A percentile compares a stretch with the other conserved stretches of the same genome.
phyloP scores from a whole-genome alignment of 1,140 invertebrate genomes.

The Panulirus ornatus region DNA sequence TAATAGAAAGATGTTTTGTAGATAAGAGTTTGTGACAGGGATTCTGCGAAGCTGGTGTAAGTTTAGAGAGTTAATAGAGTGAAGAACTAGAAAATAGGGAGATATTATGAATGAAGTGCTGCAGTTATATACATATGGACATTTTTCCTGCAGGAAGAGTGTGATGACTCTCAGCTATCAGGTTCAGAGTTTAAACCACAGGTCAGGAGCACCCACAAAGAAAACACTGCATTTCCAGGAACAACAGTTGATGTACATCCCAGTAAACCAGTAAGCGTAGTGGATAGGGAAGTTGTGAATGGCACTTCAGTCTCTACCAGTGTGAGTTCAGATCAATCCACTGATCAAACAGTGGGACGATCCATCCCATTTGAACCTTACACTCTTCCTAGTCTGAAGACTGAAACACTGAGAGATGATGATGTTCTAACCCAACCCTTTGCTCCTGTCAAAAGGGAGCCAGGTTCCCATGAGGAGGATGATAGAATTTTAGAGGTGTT shows the following conservation, averaged over 20 bases:
- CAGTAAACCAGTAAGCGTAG: not conserved
- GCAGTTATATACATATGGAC: no score
- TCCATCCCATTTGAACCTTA: constrained; percentile 43
- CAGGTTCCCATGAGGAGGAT: not conserved
- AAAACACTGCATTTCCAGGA: not conserved
- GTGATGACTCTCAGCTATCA: not conserved
- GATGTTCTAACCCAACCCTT: constrained; percentile 10
- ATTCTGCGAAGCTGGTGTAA: no score
- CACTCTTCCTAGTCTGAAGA: constrained; percentile 34
- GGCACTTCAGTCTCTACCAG: not conserved
- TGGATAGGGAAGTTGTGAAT: not conserved
- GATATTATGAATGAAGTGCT: no score
- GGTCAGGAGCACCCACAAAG: constrained; percentile 17
- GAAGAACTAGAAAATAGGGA: no score
- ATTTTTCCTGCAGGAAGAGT: not conserved
- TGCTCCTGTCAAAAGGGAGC: constrained; percentile 8
- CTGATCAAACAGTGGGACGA: not conserved
- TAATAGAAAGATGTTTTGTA: no score
- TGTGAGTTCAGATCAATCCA: not conserved
- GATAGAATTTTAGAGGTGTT: not conserved
- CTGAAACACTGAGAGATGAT: not conserved
- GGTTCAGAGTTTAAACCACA: not conserved
- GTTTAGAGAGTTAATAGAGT: no score
- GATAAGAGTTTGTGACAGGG: no score
- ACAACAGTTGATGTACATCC: not conserved